Percentiles rank a stretch among this genome's conserved stretches.
Conservation (phyloP, 30 jellyfish, hydroid and myxozoan genomes). For the Cassiopea andromeda region DNA sequence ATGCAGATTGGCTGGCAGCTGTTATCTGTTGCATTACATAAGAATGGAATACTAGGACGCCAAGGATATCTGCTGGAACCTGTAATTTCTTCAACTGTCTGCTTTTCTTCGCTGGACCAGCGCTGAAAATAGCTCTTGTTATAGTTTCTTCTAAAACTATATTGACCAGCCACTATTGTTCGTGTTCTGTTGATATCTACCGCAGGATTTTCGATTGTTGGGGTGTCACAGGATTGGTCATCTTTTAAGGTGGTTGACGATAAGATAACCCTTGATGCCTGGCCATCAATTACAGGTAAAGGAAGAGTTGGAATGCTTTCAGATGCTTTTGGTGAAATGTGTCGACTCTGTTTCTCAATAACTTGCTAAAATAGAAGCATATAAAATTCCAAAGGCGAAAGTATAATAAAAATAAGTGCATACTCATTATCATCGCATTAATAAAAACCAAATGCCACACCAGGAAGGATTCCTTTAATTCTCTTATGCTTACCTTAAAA, state of each 20-base stretch:
- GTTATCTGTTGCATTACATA: conserved; percentile 71
- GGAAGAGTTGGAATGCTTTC: conserved; percentile 69
- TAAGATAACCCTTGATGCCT: conserved; percentile 69
- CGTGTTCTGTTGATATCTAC: conserved; percentile 67
- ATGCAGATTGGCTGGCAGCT: conserved; percentile 66
- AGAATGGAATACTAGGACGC: conserved; percentile 84
- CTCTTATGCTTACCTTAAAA: conserved; percentile 57
- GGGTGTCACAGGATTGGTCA: conserved; percentile 51
- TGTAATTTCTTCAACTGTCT: conserved; percentile 66
- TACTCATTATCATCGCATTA: too few relatives aligned
- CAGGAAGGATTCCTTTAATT: too few relatives aligned
- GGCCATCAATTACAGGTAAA: conserved; percentile 75
- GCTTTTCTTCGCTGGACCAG: conserved; percentile 81
- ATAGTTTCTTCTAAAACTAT: conserved; percentile 75
- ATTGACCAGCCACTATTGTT: conserved; percentile 82
- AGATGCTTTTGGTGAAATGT: background rate
- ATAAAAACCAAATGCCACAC: too few relatives aligned
- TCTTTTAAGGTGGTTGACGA: conserved; percentile 17
- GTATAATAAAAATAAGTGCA: background rate
- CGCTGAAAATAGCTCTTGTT: conserved; percentile 69
- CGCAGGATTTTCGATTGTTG: conserved; percentile 57
- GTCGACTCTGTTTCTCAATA: conserved; percentile 53
- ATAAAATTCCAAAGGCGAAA: background rate
- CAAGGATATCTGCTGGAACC: conserved; percentile 80
- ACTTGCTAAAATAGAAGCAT: conserved; percentile 39